Base-by-base conservation (phyloP, 2,888 invertebrate species). In the Drosophila rubida region DNA sequence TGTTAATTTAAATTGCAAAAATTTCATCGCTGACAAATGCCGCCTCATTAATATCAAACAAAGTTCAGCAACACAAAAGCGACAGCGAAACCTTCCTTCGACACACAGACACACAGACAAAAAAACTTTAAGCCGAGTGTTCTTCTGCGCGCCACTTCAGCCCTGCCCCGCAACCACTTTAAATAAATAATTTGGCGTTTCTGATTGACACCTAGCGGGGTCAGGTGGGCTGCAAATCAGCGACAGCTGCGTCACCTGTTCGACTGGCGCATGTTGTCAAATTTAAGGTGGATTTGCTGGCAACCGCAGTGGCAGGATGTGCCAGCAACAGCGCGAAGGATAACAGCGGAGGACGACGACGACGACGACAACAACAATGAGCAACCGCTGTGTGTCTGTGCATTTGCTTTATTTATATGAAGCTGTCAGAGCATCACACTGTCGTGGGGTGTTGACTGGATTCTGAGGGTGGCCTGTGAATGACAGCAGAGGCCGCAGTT, bases 211-310 rank as follows among this genome's bases (percentile, higher is more conserved):
- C n/a, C 45, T n/a, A 37, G 25, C 5, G 11, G 25, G 19, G 46
- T 8, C 32, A 41, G 27, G 35, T 23, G 25, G 55, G 19, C 41
- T 32, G 59, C 14, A 66, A 59, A 65, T 64, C 69, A 67, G 67
- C 45, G 75, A 63, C 77, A 80, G 75, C 74, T 69, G 81, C 53
- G 82, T 46, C 85, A 84, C 82, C 77, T 85, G 79, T 61, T 65
- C 41, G 42, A 66, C 67, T 39, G 62, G 64, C 67, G 70, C 70
- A 77, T 78, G 79, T 79, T 86, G 84, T 78, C 87, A 84, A 86
- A 84, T 86, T 83, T 86, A 80, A 80, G 83, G 80, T 77, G 63
- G 78, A 80, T 79, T 81, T 84, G 71, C 72, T 73, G 84, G 70
- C 70, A 81, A 69, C 84, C 86, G 59, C 84, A 74, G 27, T 30